A percentile compares a stretch with the other conserved stretches of the same genome.
These are phyloP conservation scores for Tipula vernalis DNA, from an alignment of 2,888 invertebrate species.

Conservation along the genomic window DNA sequence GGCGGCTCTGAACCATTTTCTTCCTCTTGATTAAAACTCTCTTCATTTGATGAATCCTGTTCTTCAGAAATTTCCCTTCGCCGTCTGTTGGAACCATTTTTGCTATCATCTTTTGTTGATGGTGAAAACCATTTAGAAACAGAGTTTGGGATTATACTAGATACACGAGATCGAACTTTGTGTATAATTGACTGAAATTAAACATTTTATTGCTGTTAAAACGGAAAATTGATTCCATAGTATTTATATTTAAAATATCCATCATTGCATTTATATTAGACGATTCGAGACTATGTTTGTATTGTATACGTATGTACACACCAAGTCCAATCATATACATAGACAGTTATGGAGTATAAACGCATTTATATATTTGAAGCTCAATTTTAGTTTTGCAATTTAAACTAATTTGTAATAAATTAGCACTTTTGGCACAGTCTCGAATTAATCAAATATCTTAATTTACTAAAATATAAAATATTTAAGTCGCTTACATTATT, in stretches of 20 bases:
- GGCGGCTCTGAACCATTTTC: constrained; percentile 13
- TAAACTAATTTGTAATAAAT: background rate
- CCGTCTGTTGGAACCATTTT: constrained; percentile 22
- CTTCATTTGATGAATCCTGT: constrained; percentile 20
- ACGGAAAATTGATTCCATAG: background rate
- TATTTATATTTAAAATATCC: background rate
- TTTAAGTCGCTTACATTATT: constrained; percentile 16
- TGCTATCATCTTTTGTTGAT: constrained; percentile 13
- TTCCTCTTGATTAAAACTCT: constrained; percentile 19
- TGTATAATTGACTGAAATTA: constrained; percentile 31
- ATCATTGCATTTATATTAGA: background rate
- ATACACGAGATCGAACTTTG: constrained; percentile 31
- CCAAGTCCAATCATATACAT: background rate
- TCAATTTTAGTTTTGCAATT: background rate
- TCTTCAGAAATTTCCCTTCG: constrained; percentile 25
- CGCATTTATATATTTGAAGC: background rate
- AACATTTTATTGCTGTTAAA: background rate
- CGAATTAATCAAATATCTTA: background rate
- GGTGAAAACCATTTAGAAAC: constrained; percentile 33
- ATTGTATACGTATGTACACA: background rate
- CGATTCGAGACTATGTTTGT: background rate
- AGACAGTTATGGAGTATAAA: background rate
- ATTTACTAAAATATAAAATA: background rate
- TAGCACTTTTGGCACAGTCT: background rate
- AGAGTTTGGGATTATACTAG: constrained; percentile 30